Percentiles rank a stretch among this genome's conserved stretches.
These are phyloP conservation scores for Oegoconia quadripuncta DNA, from an alignment of 2,888 invertebrate species.

Conservation along the genomic window DNA sequence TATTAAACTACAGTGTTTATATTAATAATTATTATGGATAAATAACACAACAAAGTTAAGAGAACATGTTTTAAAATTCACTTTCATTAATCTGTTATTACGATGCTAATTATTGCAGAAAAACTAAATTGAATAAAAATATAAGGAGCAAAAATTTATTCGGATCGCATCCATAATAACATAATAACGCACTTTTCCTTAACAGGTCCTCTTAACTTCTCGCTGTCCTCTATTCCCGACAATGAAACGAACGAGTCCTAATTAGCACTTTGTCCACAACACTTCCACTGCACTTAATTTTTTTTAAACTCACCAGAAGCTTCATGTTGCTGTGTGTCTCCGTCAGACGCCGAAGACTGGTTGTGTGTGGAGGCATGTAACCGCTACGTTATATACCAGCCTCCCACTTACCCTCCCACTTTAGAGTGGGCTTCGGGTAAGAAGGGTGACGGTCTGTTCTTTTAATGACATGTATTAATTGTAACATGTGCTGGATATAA, in stretches of 20 bases:
- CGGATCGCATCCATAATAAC: too few species aligned
- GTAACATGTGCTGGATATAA: slow-evolving; percentile 37
- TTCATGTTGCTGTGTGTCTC: slow-evolving; percentile 74
- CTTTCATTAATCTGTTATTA: too few species aligned
- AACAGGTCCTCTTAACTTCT: background rate
- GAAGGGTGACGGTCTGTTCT: slow-evolving; percentile 48
- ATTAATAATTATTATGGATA: too few species aligned
- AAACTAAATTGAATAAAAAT: too few species aligned
- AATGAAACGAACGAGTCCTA: background rate
- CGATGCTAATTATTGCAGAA: too few species aligned
- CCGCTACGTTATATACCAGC: slow-evolving; percentile 62
- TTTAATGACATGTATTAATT: slow-evolving; percentile 64
- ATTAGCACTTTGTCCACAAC: slow-evolving; percentile 16
- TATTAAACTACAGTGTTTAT: too few species aligned
- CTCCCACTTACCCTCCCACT: slow-evolving; percentile 53
- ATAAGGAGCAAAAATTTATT: too few species aligned
- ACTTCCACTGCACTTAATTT: slow-evolving; percentile 32
- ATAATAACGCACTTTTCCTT: too few species aligned
- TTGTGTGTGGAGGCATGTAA: slow-evolving; percentile 52
- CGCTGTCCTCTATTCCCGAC: background rate
- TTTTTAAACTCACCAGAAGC: slow-evolving; percentile 64
- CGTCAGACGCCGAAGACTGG: slow-evolving; percentile 73
- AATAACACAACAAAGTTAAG: too few species aligned
- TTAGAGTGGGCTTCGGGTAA: slow-evolving; percentile 14
- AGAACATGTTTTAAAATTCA: too few species aligned